Base-by-base conservation (phyloP, 1,140 invertebrate genomes). In the Drosophila athabasca region DNA sequence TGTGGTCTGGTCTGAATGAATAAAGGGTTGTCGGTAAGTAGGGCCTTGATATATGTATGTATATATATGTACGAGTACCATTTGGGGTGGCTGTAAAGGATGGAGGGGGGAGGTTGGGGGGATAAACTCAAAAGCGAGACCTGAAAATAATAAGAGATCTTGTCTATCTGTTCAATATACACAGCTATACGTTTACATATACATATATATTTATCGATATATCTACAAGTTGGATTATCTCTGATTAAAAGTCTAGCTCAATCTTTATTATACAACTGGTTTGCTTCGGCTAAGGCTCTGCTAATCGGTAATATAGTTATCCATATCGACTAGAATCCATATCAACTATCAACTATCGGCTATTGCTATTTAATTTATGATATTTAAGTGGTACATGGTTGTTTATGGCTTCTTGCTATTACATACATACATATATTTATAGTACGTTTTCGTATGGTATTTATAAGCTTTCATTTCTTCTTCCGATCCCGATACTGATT, bases 321-420 rank as follows among this genome's bases (percentile, higher is more conserved):
- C 49, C 52, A 26, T 74, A 74, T 73, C 13, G 26, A 67, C 66
- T 76, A 74, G 24, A 26, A 26, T 26, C 24, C 24, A 5, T 26
- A 26, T 26, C 5, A 5, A 67, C 66, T 73, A 74, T 73, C 13
- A 31, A 67, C 66, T 76, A 74, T 61, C 15, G 60, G 75, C 83
- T 88, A 88, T 88, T 88, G 83, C 83, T 88, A 88, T 83, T 83
- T 88, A 73, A 64, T 68, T 81, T 84, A 84, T 81, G 82, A 81
- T 85, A 85, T 81, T 85, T 79, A 79, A 50, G 55, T 79, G 69
- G 69, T 79, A 79, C 52, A 73, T 79, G 72, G 61, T 45, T 62
- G 24, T 5, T 26, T 26, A 9, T 44, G 22, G 49, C 35, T 5
- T 5, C 52, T 31, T 58, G 29, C 61, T 44, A 52, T 15, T 31